A percentile compares a stretch with the other conserved stretches of the same genome.
Evolutionary conservation across 2,113 vertebrate genomes (phyloP).

Genomic region (Leptosomus discolor): DNA sequence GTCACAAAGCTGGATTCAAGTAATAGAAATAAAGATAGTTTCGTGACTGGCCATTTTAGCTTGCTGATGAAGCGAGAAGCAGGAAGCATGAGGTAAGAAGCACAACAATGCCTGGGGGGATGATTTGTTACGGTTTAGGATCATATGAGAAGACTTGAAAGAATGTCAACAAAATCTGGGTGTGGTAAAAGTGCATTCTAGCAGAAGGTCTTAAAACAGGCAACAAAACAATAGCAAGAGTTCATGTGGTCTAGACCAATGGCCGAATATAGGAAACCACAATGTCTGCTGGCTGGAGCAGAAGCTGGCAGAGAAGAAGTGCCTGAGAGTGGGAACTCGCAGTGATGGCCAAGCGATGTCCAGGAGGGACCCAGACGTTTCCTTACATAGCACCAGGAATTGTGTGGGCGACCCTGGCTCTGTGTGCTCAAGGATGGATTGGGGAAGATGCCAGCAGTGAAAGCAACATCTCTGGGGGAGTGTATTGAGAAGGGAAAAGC

Average conservation of each 20-base stretch:
- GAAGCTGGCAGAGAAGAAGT: background rate
- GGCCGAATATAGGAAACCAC: conserved; percentile 30
- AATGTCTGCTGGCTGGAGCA: background rate
- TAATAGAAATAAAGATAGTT: background rate
- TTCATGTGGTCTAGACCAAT: conserved; percentile 18
- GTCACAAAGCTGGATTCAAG: background rate
- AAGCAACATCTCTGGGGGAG: background rate
- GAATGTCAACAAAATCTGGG: background rate
- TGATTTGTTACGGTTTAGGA: background rate
- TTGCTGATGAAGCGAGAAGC: background rate
- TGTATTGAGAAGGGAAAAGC: background rate
- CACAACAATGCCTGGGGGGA: background rate
- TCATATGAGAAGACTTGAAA: background rate
- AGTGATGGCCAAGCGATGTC: background rate
- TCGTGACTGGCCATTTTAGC: background rate
- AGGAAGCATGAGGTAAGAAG: conserved; percentile 31
- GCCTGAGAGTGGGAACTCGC: background rate
- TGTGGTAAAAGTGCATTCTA: background rate
- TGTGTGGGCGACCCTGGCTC: conserved; percentile 36
- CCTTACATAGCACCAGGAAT: conserved; percentile 13
- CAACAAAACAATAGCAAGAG: conserved; percentile 48
- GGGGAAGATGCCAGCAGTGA: background rate
- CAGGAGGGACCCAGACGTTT: conserved; percentile 28
- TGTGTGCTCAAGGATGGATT: background rate
- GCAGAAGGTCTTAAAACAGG: background rate